phyloP scores from a whole-genome alignment of 2,113 vertebrate genomes.

The Chauna torquata region DNA sequence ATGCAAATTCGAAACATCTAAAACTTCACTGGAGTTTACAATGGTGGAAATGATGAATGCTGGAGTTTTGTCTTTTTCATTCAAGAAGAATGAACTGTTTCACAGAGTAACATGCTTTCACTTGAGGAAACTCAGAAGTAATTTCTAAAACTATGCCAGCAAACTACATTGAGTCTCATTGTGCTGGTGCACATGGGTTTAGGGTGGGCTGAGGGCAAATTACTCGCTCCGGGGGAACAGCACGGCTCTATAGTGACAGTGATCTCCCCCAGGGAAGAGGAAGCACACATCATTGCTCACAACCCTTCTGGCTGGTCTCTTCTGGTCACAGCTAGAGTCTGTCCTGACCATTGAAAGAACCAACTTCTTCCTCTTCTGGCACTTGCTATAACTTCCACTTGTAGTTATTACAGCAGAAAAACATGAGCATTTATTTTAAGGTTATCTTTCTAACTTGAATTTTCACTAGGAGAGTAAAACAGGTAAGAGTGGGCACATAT shows the following conservation, averaged over 20 bases:
- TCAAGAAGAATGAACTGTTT: neutral
- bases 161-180: neutral
- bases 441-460: neutral
- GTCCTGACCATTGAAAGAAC: neutral
- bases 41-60: conserved; percentile 3
- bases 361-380: neutral
- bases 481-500: neutral
- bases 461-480: neutral
- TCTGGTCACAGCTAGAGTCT: neutral
- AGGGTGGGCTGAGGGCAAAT: rapidly evolving
- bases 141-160: neutral
- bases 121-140: neutral
- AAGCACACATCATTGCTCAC: neutral
- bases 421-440: neutral
- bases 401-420: neutral
- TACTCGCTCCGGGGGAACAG: neutral
- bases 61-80: conserved; percentile 18
- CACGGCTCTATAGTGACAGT: neutral
- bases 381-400: neutral
- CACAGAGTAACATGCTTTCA: neutral
- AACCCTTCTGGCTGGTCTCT: neutral
- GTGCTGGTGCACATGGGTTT: neutral
- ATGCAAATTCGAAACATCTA: conserved; percentile 35
- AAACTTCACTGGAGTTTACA: neutral
- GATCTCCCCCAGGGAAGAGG: neutral